phyloP scores from a whole-genome alignment of 1,140 invertebrate genomes.

The Drosophila mayri region DNA sequence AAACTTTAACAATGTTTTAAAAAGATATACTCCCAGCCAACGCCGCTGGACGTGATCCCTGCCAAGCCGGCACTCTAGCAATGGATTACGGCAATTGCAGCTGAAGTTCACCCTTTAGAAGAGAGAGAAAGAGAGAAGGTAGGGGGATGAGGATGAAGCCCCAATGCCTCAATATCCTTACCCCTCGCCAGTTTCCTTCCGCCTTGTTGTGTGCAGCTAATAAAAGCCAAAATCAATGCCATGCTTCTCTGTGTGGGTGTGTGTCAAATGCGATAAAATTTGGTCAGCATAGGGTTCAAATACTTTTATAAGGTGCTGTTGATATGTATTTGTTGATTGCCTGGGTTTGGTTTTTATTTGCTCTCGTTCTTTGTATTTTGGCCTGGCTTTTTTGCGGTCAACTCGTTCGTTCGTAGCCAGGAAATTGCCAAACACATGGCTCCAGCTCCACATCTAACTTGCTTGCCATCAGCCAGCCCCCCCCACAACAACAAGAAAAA shows the following conservation, averaged over 20 bases:
- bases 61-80: slow-evolving; percentile 63
- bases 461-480: slow-evolving; percentile 33
- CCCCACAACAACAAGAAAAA: slow-evolving; percentile 23
- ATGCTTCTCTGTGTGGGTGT: slow-evolving; percentile 45
- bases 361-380: slow-evolving; percentile 65
- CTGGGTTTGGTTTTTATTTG: slow-evolving; percentile 80
- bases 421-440: slow-evolving; percentile 78
- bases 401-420: slow-evolving; percentile 79
- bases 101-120: slow-evolving; percentile 43
- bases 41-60: slow-evolving; percentile 75
- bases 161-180: background rate
- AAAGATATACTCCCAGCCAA: slow-evolving; percentile 74
- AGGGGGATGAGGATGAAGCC: slow-evolving; percentile 34
- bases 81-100: slow-evolving; percentile 80
- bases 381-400: slow-evolving; percentile 76
- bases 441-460: slow-evolving; percentile 51
- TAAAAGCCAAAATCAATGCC: slow-evolving; percentile 82
- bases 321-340: slow-evolving; percentile 83
- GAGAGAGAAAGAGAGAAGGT: background rate
- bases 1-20: slow-evolving; percentile 83
- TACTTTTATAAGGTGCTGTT: slow-evolving; percentile 83
- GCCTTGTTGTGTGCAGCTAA: slow-evolving; percentile 66
- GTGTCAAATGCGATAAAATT: slow-evolving; percentile 81
- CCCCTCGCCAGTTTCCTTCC: slow-evolving; percentile 4
- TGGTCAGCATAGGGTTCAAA: slow-evolving; percentile 82